Conservation (phyloP, 1,140 invertebrate species). For the Orussus abietinus region DNA sequence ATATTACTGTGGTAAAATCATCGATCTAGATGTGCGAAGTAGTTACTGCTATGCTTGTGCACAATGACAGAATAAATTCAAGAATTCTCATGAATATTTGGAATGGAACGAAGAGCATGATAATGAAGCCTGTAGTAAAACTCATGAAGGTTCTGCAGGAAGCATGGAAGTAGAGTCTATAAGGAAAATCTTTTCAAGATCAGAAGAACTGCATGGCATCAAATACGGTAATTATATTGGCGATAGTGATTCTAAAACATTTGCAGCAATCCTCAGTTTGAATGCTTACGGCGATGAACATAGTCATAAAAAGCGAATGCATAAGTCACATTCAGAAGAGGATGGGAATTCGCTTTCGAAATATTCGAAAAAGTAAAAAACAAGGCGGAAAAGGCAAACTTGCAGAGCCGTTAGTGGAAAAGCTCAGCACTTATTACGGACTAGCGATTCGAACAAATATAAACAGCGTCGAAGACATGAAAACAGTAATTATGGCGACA, state of each 20-base stretch:
- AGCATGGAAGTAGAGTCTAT: constrained; percentile 6
- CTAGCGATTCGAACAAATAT: constrained; percentile 17
- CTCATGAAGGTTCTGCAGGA: too few species aligned
- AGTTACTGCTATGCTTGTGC: constrained; percentile 4
- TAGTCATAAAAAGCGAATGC: constrained; percentile 18
- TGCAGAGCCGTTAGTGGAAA: constrained; percentile 18
- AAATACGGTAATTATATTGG: constrained; percentile 7
- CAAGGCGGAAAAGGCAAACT: constrained; percentile 17
- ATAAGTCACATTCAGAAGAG: constrained; percentile 18
- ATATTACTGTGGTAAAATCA: constrained; percentile 5
- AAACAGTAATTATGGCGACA: constrained; percentile 20
- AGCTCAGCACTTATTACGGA: constrained; percentile 17
- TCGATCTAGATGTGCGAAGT: constrained; percentile 4
- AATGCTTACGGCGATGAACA: constrained; percentile 16
- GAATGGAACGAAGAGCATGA: constrained; percentile 4
- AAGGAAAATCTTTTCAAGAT: too few species aligned
- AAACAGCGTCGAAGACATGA: constrained; percentile 17
- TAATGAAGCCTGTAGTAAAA: too few species aligned
- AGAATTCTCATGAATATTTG: too few species aligned
- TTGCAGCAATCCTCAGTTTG: constrained; percentile 1
- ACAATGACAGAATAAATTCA: constrained; percentile 1
- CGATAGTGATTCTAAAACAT: constrained; percentile 5
- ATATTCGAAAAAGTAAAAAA: constrained; percentile 10
- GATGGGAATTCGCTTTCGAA: constrained; percentile 17
- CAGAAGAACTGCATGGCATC: too few species aligned